These are phyloP conservation scores for Caenorhabditis inopinata DNA, from an alignment of 1,140 invertebrate species.

Conservation along the genomic window DNA sequence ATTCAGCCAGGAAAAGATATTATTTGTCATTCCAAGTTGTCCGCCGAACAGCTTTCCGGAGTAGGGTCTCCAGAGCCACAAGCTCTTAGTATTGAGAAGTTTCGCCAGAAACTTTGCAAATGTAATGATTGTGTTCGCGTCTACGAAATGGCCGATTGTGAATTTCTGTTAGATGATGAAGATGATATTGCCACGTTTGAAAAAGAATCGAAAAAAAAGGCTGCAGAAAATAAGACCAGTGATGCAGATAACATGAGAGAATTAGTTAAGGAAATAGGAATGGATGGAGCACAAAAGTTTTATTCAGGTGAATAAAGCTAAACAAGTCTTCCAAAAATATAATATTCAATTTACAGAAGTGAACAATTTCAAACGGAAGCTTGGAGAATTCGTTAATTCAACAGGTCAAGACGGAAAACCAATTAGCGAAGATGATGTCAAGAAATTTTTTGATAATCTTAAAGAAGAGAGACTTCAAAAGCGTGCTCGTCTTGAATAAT, in stretches of 20 bases:
- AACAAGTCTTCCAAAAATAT: no score
- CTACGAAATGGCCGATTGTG: constrained; percentile 54
- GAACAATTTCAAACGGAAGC: constrained; percentile 50
- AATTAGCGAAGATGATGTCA: constrained; percentile 51
- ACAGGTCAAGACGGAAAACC: constrained; percentile 19
- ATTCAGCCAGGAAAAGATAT: constrained; percentile 10
- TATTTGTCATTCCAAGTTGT: background rate
- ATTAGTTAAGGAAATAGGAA: constrained; percentile 37
- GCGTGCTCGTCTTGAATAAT: background rate
- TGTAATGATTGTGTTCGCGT: constrained; percentile 48
- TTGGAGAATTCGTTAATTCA: constrained; percentile 45
- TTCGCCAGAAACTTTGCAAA: constrained; percentile 13
- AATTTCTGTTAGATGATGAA: constrained; percentile 53
- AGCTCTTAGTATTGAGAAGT: background rate
- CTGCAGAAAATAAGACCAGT: background rate
- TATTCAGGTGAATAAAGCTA: constrained; percentile 41
- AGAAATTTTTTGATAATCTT: background rate
- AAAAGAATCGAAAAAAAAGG: constrained; percentile 10
- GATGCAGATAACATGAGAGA: constrained; percentile 47
- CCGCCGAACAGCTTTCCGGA: background rate
- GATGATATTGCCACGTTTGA: constrained; percentile 52
- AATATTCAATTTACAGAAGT: constrained; percentile 43
- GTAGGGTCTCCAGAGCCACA: background rate
- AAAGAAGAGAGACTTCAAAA: constrained; percentile 40
- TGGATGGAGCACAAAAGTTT: constrained; percentile 50